Conservation (phyloP, 2,888 invertebrate genomes). For the Iphiclides podalirius region DNA sequence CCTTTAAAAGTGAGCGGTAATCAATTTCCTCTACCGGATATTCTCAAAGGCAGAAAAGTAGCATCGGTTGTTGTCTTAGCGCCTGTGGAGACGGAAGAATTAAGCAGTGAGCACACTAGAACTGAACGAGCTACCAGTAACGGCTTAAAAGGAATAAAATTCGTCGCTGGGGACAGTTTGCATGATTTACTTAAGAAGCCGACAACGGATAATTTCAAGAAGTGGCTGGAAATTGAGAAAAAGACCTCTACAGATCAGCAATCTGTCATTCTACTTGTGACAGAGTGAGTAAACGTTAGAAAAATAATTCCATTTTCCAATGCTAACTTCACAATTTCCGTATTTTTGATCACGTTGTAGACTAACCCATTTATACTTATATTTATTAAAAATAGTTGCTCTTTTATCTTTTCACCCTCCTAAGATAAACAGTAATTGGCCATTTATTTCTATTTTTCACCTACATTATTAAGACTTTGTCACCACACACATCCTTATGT, state of each 20-base stretch:
- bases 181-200: slow-evolving; percentile 88
- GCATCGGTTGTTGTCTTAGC: slow-evolving; percentile 92
- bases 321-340: too few relatives aligned
- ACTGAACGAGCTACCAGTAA: slow-evolving; percentile 76
- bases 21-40: slow-evolving; percentile 91
- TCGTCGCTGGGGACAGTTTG: slow-evolving; percentile 86
- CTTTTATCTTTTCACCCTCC: too few relatives aligned
- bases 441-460: too few relatives aligned
- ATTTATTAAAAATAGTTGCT: too few relatives aligned
- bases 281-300: slow-evolving; percentile 85
- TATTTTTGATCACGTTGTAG: too few relatives aligned
- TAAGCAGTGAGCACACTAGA: slow-evolving; percentile 68
- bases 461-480: too few relatives aligned
- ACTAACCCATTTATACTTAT: too few relatives aligned
- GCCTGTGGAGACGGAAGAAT: slow-evolving; percentile 86
- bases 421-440: too few relatives aligned
- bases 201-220: slow-evolving; percentile 87
- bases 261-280: slow-evolving; percentile 89
- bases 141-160: slow-evolving; percentile 85
- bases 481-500: too few relatives aligned
- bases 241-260: slow-evolving; percentile 87
- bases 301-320: too few relatives aligned
- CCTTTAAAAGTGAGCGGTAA: slow-evolving; percentile 92
- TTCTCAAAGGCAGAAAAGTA: slow-evolving; percentile 86
- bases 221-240: slow-evolving; percentile 89